A percentile compares a stretch with the other conserved stretches of the same genome.
Conservation (phyloP, 2,113 vertebrate species). For the Oenanthe melanoleuca region DNA sequence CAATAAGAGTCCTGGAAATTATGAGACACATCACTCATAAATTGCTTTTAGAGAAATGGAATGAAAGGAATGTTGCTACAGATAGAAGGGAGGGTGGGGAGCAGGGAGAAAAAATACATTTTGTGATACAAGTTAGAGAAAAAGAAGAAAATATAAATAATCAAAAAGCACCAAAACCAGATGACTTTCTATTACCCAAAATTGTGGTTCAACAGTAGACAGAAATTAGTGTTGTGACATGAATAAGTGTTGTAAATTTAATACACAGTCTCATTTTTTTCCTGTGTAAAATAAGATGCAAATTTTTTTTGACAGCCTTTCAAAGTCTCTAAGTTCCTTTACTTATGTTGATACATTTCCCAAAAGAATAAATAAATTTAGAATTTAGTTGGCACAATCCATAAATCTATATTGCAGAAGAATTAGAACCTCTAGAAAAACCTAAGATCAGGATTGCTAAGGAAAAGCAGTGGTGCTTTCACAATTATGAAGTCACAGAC, state of each 20-base stretch:
- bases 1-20: not conserved
- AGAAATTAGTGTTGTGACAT: not conserved
- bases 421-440: not conserved
- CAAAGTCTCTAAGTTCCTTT: not conserved
- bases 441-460: not conserved
- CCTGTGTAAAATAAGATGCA: not conserved
- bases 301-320: not conserved
- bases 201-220: not conserved
- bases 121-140: not conserved
- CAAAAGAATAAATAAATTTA: not conserved
- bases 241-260: not conserved
- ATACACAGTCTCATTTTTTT: not conserved
- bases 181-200: not conserved
- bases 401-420: not conserved
- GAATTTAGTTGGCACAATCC: not conserved
- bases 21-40: not conserved
- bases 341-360: not conserved
- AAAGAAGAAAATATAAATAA: not conserved
- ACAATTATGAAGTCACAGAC: not conserved
- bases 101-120: not conserved
- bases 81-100: accelerated
- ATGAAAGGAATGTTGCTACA: not conserved
- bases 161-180: not conserved
- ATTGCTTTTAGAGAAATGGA: not conserved
- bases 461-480: not conserved